phyloP scores from a whole-genome alignment of 2,113 vertebrate genomes.

The Tympanuchus pallidicinctus region DNA sequence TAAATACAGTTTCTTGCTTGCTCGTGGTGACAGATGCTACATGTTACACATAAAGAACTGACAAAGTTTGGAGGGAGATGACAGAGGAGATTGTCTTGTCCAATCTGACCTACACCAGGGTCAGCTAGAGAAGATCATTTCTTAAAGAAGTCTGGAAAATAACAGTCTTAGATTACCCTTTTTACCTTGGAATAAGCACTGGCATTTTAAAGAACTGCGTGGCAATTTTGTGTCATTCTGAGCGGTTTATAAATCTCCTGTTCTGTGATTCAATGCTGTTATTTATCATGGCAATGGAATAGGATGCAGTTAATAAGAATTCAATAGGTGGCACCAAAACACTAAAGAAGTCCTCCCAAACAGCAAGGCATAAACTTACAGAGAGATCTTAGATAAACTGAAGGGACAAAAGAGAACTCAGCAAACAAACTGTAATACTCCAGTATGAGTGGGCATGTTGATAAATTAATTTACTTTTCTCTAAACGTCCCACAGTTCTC shows the following conservation, averaged over 20 bases:
- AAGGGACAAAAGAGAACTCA: conserved; percentile 32
- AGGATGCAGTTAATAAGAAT: neutral
- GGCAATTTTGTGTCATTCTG: neutral
- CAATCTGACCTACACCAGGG: neutral
- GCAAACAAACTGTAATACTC: neutral
- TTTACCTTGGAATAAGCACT: neutral
- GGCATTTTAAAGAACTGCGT: neutral
- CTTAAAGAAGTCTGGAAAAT: neutral
- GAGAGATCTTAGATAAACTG: neutral
- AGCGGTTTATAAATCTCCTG: neutral
- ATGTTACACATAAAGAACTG: neutral
- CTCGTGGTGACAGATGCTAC: neutral
- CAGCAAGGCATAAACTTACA: neutral
- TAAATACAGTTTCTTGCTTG: neutral
- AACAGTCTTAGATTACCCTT: neutral
- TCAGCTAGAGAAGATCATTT: neutral
- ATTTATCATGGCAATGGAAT: neutral
- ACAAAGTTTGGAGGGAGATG: neutral
- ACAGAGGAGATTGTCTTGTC: neutral
- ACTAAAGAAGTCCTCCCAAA: conserved; percentile 44
- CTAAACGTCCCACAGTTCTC: neutral
- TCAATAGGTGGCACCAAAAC: conserved; percentile 80
- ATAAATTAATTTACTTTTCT: conserved; percentile 35
- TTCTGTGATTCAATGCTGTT: neutral
- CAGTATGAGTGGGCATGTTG: conserved; percentile 1